Conservation (phyloP, 2,888 invertebrate species). For the Neuroscelio doddi region DNA sequence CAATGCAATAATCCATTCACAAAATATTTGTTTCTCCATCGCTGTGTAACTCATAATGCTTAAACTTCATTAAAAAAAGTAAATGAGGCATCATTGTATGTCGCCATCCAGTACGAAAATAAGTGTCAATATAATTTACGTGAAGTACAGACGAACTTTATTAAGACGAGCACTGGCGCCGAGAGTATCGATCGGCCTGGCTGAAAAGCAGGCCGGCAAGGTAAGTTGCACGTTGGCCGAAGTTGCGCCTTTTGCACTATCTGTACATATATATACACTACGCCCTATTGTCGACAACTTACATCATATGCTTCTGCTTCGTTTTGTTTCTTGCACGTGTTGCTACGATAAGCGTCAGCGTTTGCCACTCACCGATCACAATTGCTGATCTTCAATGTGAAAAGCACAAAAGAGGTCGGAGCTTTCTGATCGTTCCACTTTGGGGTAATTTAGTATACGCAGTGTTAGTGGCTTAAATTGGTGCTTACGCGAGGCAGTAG, state of each 20-base stretch:
- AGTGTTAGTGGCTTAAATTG: neutral
- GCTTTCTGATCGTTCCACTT: neutral
- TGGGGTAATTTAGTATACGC: too few species aligned
- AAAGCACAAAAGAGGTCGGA: neutral
- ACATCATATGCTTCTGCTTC: slow-evolving; percentile 32
- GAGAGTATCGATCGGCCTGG: slow-evolving; percentile 64
- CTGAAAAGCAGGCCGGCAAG: slow-evolving; percentile 61
- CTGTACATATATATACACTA: slow-evolving; percentile 15
- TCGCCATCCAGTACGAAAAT: slow-evolving; percentile 25
- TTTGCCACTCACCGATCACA: slow-evolving; percentile 22
- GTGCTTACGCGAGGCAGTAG: slow-evolving; percentile 23
- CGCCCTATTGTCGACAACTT: slow-evolving; percentile 21
- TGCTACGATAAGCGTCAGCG: slow-evolving; percentile 22
- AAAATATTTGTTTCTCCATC: too few species aligned
- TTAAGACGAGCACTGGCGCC: slow-evolving; percentile 59
- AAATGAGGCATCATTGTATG: too few species aligned
- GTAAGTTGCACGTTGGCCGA: slow-evolving; percentile 63
- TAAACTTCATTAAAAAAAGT: too few species aligned
- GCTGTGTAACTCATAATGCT: too few species aligned
- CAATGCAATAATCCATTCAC: too few species aligned
- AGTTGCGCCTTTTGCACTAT: slow-evolving; percentile 50
- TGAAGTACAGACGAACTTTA: slow-evolving; percentile 53
- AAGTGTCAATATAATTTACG: slow-evolving; percentile 35
- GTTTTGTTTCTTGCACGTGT: slow-evolving; percentile 27
- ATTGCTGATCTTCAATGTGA: too few species aligned